Evolutionary conservation across 1,140 invertebrate genomes (phyloP).

Genomic region (Palaemon carinicauda): DNA sequence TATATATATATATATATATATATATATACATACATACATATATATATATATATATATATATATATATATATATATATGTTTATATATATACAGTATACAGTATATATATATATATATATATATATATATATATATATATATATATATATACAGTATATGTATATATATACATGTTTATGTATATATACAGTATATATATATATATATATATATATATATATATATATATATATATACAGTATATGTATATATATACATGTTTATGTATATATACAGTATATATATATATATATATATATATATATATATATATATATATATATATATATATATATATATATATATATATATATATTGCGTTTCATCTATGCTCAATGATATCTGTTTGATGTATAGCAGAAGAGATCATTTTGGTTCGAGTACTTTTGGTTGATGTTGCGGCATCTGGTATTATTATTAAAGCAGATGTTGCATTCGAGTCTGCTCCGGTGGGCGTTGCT

Average conservation of each 20-base stretch:
- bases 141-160: neutral
- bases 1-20: conserved; percentile 8
- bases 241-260: neutral
- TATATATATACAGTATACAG: too few species aligned
- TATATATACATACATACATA: neutral
- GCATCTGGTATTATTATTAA: too few species aligned
- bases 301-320: conserved; percentile 11
- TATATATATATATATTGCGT: neutral
- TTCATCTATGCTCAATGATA: too few species aligned
- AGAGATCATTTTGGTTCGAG: too few species aligned
- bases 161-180: neutral
- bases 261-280: too few species aligned
- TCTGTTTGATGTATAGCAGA: neutral
- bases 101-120: conserved; percentile 14
- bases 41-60: neutral
- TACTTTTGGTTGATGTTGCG: too few species aligned
- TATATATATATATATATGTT: neutral
- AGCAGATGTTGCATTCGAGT: too few species aligned
- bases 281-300: neutral
- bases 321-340: neutral
- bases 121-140: neutral
- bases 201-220: conserved; percentile 14
- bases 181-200: neutral
- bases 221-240: neutral
- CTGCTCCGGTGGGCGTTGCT: too few species aligned